phyloP scores from a whole-genome alignment of 2,888 invertebrate genomes.

The Polydrusus tereticollis region DNA sequence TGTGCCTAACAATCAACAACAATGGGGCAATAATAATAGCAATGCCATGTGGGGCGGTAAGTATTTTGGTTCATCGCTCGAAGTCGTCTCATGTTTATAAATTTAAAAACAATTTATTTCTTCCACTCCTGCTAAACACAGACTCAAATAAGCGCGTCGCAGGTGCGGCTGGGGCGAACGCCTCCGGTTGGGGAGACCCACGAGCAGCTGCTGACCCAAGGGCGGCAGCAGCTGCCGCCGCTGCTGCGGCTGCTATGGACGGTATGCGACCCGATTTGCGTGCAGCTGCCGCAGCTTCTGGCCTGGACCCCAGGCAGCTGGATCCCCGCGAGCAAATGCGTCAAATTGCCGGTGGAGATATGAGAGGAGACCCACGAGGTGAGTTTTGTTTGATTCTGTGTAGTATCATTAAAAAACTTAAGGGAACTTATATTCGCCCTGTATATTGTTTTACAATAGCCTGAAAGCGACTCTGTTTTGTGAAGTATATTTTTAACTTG shows the following conservation, averaged over 20 bases:
- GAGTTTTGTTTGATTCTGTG: constrained; percentile 1
- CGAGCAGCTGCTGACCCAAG: constrained; percentile 59
- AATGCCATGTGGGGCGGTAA: constrained; percentile 66
- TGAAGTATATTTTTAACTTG: constrained; percentile 7
- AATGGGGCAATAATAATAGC: constrained; percentile 75
- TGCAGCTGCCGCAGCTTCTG: constrained; percentile 70
- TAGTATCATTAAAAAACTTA: no score
- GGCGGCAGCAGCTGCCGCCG: constrained; percentile 68
- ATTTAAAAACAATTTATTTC: constrained; percentile 7
- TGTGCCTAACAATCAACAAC: constrained; percentile 77
- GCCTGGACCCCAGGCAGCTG: constrained; percentile 68
- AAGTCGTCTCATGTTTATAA: no score
- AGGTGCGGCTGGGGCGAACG: constrained; percentile 66
- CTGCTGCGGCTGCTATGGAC: constrained; percentile 70
- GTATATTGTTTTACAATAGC: background rate
- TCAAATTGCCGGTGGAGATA: constrained; percentile 70
- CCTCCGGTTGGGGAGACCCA: constrained; percentile 67
- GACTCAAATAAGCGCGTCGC: constrained; percentile 38
- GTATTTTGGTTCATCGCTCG: no score
- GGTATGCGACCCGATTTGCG: constrained; percentile 75
- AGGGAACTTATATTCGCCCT: no score
- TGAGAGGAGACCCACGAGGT: constrained; percentile 80
- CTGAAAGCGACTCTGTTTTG: background rate
- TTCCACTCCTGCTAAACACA: constrained; percentile 4
- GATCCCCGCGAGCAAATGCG: constrained; percentile 71